Percentiles rank a stretch among this genome's conserved stretches.
Evolutionary conservation across 2,113 vertebrate genomes (phyloP).

Genomic region (Ciconia stormi): DNA sequence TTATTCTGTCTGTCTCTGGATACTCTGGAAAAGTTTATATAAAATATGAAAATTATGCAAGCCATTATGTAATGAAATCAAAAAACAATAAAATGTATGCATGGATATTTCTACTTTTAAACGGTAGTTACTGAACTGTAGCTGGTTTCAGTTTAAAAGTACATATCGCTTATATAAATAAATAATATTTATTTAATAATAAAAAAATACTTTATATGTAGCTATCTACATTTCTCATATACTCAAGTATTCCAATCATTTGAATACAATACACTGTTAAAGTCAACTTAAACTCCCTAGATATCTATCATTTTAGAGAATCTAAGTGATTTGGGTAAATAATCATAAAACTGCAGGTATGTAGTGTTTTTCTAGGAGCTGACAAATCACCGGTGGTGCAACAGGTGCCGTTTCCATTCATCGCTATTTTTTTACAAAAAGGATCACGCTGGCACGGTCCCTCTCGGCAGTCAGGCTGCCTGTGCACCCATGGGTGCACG

Average conservation of each 20-base stretch:
- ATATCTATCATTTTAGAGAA: not conserved
- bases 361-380: not conserved
- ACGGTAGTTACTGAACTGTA: not conserved
- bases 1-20: not conserved
- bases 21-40: not conserved
- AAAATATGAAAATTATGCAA: not conserved
- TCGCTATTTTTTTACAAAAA: accelerated
- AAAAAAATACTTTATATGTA: not conserved
- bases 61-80: not conserved
- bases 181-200: not conserved
- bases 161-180: accelerated
- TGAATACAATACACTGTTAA: not conserved
- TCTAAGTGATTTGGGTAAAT: not conserved
- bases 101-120: not conserved
- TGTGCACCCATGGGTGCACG: accelerated
- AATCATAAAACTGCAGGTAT: not conserved
- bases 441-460: accelerated
- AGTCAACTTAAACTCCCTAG: not conserved
- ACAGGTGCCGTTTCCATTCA: not conserved
- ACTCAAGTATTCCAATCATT: not conserved
- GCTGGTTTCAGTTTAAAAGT: not conserved
- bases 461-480: accelerated
- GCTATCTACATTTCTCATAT: not conserved
- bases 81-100: not conserved
- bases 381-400: not conserved